Conservation (phyloP, 2,113 vertebrate genomes). For the Perca flavescens region DNA sequence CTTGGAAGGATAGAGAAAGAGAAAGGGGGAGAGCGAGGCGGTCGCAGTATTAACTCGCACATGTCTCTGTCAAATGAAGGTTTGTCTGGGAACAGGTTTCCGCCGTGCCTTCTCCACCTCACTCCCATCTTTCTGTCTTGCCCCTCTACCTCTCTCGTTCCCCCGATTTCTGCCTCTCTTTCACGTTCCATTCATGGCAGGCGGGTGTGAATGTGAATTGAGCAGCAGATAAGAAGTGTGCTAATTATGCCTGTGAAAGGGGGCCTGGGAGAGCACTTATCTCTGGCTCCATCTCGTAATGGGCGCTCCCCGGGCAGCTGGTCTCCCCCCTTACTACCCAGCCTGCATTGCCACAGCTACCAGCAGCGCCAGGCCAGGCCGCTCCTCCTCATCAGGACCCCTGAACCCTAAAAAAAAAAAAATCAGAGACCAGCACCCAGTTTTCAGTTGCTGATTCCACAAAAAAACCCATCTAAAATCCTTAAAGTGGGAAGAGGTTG, state of each 20-base stretch:
- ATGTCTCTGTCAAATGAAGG: slow-evolving; percentile 63
- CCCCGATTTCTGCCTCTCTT: slow-evolving; percentile 67
- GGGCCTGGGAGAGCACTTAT: slow-evolving; percentile 90
- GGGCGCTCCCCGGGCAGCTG: slow-evolving; percentile 88
- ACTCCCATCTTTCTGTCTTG: slow-evolving; percentile 48
- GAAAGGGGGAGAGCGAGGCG: slow-evolving; percentile 48
- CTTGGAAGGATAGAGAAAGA: slow-evolving; percentile 66
- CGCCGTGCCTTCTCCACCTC: slow-evolving; percentile 64
- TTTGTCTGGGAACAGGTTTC: slow-evolving; percentile 77
- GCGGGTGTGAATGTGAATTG: slow-evolving; percentile 87
- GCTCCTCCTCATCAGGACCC: slow-evolving; percentile 44
- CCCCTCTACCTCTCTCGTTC: slow-evolving; percentile 62
- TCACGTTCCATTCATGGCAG: slow-evolving; percentile 82
- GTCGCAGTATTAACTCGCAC: slow-evolving; percentile 68
- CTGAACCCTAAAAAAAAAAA: slow-evolving; percentile 38
- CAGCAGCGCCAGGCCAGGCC: slow-evolving; percentile 57
- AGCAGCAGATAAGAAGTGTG: slow-evolving; percentile 89
- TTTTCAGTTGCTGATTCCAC: background rate
- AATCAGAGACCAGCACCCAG: slow-evolving; percentile 23
- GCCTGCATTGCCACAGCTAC: slow-evolving; percentile 60
- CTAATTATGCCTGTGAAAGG: slow-evolving; percentile 89
- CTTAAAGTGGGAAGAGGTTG: background rate
- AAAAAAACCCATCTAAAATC: background rate
- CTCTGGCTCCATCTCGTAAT: slow-evolving; percentile 89
- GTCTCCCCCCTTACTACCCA: slow-evolving; percentile 73